Evolutionary conservation across 2,797 vertebrate species (phyloP).

Genomic region (Parambassis ranga): DNA sequence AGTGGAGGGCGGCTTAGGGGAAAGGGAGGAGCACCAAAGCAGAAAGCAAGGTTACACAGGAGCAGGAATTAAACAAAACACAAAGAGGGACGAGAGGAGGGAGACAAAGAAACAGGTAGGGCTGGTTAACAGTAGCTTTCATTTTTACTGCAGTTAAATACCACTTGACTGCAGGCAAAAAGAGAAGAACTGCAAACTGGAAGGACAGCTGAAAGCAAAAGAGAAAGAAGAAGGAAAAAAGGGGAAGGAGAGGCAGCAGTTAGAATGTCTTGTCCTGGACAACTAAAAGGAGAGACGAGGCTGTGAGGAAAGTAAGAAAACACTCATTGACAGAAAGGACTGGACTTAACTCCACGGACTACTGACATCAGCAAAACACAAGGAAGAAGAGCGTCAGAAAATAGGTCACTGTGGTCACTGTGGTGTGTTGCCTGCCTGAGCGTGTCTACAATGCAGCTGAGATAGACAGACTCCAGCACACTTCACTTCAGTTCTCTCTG

Average conservation of each 20-base stretch:
- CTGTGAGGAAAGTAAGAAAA: constrained; percentile 24
- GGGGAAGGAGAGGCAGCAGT: constrained; percentile 13
- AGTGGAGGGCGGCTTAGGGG: constrained; percentile 35
- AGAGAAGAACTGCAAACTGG: constrained; percentile 19
- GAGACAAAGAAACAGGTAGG: constrained; percentile 48
- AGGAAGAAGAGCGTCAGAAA: constrained; percentile 36
- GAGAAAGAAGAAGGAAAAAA: constrained; percentile 35
- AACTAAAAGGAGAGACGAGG: constrained; percentile 23
- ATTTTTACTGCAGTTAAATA: constrained; percentile 40
- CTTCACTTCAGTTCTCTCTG: constrained; percentile 5
- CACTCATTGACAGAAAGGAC: constrained; percentile 57
- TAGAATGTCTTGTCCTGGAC: constrained; percentile 15
- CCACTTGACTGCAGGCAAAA: constrained; percentile 10
- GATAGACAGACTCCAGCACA: constrained; percentile 37
- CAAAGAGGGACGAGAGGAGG: constrained; percentile 11
- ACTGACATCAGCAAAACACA: constrained; percentile 65
- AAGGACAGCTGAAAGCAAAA: constrained; percentile 8
- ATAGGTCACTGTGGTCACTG: constrained; percentile 49
- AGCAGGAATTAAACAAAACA: constrained; percentile 36
- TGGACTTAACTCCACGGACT: constrained; percentile 48
- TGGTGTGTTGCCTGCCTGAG: constrained; percentile 12
- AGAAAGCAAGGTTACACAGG: constrained; percentile 58
- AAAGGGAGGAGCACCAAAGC: constrained; percentile 55
- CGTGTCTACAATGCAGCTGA: constrained; percentile 48
- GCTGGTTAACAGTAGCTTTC: constrained; percentile 30